Base-by-base conservation (phyloP, 2,797 vertebrate genomes). In the Sparidentex hasta region DNA sequence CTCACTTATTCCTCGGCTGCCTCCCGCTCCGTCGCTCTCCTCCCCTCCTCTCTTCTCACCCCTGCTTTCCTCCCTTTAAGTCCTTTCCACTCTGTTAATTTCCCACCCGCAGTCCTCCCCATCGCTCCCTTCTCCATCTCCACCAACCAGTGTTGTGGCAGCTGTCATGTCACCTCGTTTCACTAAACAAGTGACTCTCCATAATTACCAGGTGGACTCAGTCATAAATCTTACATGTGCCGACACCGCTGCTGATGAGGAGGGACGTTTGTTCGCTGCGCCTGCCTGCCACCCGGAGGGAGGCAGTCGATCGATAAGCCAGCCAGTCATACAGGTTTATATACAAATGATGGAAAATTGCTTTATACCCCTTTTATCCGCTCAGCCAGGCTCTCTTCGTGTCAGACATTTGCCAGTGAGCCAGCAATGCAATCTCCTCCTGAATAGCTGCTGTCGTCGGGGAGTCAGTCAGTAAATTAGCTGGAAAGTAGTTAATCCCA, bases 91-190 rank as follows among this genome's bases (percentile, higher is more conserved):
- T 89, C 83, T 81, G 74, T 83, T 84, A 82, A 77, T 88, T 81
- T 83, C 78, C 74, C 78, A 68, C 81, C 74, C 74, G 33, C 63
- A 25, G 18, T 65, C 76, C 33, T 61, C 84, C 55, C 18, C 48
- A 3, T 58, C 17, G 14, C 73, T 62, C 27, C 41, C 47, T 27
- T 33, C 70, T 56, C 33, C 8, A 0, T 56, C 78, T 81, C 61
- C 74, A 76, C 76, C 81, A 59, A 46, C 63, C 51, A 66, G 64
- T 86, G 82, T 82, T 72, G 75, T 85, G 84, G 74, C 89, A 90
- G 78, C 82, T 89, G 88, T 89, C 89, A 80, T 72, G 80, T 91
- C 87, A 87, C 83, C 82, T 71, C 63, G 11, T 90, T 77, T 82
- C 77, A 82, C 72, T 43, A 56, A 83, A 86, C 78, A 81, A 76